phyloP scores from a whole-genome alignment of 2,797 vertebrate species.

The Bryconaethiops microstoma region DNA sequence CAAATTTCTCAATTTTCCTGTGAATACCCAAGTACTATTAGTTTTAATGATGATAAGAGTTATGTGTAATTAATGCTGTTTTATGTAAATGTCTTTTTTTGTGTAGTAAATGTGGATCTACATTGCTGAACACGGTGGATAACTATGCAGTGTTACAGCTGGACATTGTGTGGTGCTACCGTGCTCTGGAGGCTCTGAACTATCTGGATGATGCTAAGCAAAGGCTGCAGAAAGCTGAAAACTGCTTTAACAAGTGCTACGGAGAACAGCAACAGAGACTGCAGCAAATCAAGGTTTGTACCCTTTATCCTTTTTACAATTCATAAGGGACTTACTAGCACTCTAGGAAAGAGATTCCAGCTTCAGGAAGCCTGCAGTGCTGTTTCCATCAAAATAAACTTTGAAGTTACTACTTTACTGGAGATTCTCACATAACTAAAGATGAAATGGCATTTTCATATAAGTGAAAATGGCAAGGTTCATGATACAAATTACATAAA shows the following conservation, averaged over 20 bases:
- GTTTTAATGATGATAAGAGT: not conserved
- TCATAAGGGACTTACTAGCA: not conserved
- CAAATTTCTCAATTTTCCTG: constrained; percentile 12
- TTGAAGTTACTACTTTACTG: not conserved
- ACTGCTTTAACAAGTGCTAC: constrained; percentile 88
- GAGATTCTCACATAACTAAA: not conserved
- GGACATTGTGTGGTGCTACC: constrained; percentile 95
- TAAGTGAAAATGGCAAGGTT: too few relatives aligned
- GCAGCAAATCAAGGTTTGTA: constrained; percentile 85
- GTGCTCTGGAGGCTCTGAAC: constrained; percentile 82
- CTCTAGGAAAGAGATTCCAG: not conserved
- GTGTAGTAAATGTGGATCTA: constrained; percentile 82
- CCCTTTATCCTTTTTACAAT: not conserved
- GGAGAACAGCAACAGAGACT: constrained; percentile 88
- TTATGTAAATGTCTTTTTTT: constrained; percentile 3
- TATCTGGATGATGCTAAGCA: constrained; percentile 86
- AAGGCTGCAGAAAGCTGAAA: constrained; percentile 84
- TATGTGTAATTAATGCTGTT: constrained; percentile 40
- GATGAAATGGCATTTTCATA: too few relatives aligned
- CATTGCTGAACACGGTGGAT: constrained; percentile 86
- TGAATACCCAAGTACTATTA: not conserved
- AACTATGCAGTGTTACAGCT: constrained; percentile 94
- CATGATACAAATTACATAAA: not conserved
- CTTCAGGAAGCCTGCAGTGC: not conserved
- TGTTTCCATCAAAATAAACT: not conserved